Conservation (phyloP, 2,113 vertebrate species). For the Sapayoa aenigma region DNA sequence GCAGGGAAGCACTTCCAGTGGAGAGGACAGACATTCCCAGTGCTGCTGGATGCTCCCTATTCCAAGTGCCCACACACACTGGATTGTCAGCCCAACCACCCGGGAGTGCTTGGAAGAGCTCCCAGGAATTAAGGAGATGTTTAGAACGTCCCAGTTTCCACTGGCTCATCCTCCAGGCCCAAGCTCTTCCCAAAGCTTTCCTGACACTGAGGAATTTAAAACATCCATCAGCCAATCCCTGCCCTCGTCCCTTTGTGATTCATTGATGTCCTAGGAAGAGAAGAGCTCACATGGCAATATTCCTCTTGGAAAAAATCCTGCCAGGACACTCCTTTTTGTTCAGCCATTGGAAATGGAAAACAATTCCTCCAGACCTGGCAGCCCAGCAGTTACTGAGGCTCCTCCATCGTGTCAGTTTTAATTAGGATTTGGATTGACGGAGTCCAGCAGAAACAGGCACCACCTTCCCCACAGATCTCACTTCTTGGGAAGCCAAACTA, state of each 20-base stretch:
- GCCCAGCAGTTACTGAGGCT: background rate
- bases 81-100: background rate
- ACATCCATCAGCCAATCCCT: background rate
- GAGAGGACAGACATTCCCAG: background rate
- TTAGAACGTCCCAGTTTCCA: background rate
- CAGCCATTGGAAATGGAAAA: background rate
- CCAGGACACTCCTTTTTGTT: background rate
- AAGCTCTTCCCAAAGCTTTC: background rate
- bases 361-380: background rate
- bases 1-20: background rate
- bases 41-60: rapidly evolving
- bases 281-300: background rate
- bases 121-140: background rate
- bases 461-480: background rate
- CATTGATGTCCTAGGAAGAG: background rate
- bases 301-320: background rate
- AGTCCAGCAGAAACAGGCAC: background rate
- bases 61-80: rapidly evolving
- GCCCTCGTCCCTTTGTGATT: background rate
- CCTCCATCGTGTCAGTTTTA: background rate
- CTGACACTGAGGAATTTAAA: background rate
- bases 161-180: background rate
- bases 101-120: too few species aligned
- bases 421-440: background rate
- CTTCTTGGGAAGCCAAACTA: background rate